Evolutionary conservation across 2,113 vertebrate species (phyloP), one percentile per base, ranked within the genome.

Genomic region (Erythrocercus mccallii): DNA sequence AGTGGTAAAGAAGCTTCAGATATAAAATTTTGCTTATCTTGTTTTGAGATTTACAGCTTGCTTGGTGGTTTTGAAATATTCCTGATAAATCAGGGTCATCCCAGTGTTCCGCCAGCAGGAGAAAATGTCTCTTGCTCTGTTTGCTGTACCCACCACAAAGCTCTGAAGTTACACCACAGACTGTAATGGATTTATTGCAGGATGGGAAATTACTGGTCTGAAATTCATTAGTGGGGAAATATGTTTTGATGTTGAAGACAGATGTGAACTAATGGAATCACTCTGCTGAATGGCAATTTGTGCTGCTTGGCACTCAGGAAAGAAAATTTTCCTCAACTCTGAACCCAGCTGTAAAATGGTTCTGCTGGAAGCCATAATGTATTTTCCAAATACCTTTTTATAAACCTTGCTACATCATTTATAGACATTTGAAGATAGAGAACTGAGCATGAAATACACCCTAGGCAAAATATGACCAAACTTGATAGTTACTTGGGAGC

Each of bases 161-260:
- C 79, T 90, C 76, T 57, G 60, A 50, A 76, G 37, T 83, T 85
- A 68, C 71, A 72, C 90, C 80, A 85, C 89, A 88, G 50, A 12
- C 53, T 30, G 45, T 79, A 48, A 66, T 60, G 85, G 78, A 86
- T 95, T 96, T 91, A 48, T 95, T 90, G 94, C 44, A 73, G 70
- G 91, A 93, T 91, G 56, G 94, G 94, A 95, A 94, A 73, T 95
- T 86, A 94, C 21, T 90, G 81, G 76, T 94, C 92, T 97, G 96
- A 73, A 96, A 96, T 94, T 96, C 81, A 72, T 96, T 96, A 96
- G 74, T 79, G 70, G 60, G 73, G 81, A 92, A 93, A 82, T 27
- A 3, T 89, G 77, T 81, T 91, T 51, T 83, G 93, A 77, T 82
- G 76, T 53, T 74, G 60, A 40, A 89, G 96, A 62, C 95, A 95